Evolutionary conservation across 2,797 vertebrate species (phyloP), one percentile per base, ranked within the genome.

Genomic region (Salarias fasciatus): DNA sequence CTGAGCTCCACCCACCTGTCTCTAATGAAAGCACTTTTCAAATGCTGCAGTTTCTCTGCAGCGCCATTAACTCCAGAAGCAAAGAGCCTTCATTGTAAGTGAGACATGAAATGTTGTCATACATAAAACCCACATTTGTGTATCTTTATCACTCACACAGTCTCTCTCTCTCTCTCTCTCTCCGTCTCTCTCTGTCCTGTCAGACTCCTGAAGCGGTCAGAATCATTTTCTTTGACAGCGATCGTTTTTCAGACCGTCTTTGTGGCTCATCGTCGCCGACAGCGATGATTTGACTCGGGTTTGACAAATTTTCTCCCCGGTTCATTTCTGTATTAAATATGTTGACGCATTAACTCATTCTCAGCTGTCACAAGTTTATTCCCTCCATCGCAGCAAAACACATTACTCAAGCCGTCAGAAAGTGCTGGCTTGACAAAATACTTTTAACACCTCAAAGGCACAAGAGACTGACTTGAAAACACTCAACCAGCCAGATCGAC

Each of bases 81-180:
- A 58, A 11, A 54, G 38, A 31, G 52, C 12, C 10, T 54, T 42
- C 15, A 54, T 40, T 37, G 3, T 54, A 42, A 54, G 29, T 54
- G 40, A 54, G 54, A 54, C 12, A 4, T 40, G 11, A n/a, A 40
- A 42, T 13, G 40, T 40, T 38, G 37, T 31, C 14, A 50, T 33
- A 41, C 29, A n/a, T 42, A 60, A 50, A 50, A 13, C 11, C 57
- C 30, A 12, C 57, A 60, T 50, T 50, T 43, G 37, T 50, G 47
- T 12, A 24, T 50, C 28, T 60, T 24, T 30, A 41, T 59, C 46
- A 60, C 37, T 49, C 57, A 35, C 37, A 35, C 40, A 11, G 40
- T 48, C 46, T 40, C 46, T 40, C 13, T 14, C 10, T 40, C 46
- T 60, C n/a, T 59, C 46, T 60, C 37, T 49, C 57, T 35, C 37